A percentile compares a stretch with the other conserved stretches of the same genome.
phyloP scores from a whole-genome alignment of 1,140 invertebrate species.

The Achatina immaculata region DNA sequence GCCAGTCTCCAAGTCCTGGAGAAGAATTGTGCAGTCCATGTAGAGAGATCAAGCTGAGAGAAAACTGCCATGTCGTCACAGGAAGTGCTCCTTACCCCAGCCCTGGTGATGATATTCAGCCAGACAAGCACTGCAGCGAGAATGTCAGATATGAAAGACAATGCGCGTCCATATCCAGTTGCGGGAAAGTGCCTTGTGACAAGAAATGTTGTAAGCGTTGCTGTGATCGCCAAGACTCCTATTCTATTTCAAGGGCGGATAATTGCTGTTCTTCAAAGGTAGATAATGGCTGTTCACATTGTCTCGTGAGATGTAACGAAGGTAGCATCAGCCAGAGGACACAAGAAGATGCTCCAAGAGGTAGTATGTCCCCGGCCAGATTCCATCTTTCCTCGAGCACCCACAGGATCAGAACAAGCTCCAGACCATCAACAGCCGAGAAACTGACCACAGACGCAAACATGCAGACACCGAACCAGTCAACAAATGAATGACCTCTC shows the following conservation, averaged over 20 bases:
- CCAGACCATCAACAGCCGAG: background rate
- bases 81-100: background rate
- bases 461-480: too few relatives aligned
- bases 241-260: background rate
- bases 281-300: background rate
- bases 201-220: conserved; percentile 3
- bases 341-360: background rate
- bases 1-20: background rate
- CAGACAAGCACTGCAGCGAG: background rate
- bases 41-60: background rate
- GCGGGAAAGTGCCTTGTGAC: background rate
- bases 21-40: conserved; percentile 1
- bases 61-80: background rate
- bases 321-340: background rate
- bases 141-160: background rate
- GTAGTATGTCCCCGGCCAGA: background rate
- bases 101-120: background rate
- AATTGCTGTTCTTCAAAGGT: background rate
- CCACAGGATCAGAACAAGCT: background rate
- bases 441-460: too few relatives aligned
- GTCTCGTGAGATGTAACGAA: background rate
- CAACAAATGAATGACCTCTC: too few relatives aligned
- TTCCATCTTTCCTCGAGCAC: background rate
- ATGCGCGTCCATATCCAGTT: background rate
- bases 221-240: background rate